phyloP scores from a whole-genome alignment of 2,113 vertebrate genomes.

The Acanthochromis polyacanthus region DNA sequence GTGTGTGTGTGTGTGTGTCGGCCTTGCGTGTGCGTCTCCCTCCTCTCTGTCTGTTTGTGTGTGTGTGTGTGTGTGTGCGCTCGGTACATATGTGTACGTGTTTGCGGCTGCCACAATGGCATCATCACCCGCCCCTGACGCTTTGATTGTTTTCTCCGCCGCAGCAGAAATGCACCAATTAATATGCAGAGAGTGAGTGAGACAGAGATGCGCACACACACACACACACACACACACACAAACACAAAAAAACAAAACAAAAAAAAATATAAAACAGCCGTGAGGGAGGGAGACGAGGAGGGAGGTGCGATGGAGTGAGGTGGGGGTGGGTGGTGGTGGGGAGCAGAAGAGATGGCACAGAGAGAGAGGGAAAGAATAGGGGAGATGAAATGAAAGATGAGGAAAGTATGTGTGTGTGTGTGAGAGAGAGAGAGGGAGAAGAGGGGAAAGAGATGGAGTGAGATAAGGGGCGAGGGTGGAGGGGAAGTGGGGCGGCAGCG shows the following conservation, averaged over 20 bases:
- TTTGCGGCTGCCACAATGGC: slow-evolving; percentile 83
- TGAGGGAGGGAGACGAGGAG: slow-evolving; percentile 66
- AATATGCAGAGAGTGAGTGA: slow-evolving; percentile 90
- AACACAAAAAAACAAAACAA: slow-evolving; percentile 35
- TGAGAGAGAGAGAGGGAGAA: slow-evolving; percentile 10
- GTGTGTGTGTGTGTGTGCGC: slow-evolving; percentile 27
- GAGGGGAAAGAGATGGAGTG: slow-evolving; percentile 50
- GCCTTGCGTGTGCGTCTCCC: slow-evolving; percentile 11
- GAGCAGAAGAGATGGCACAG: slow-evolving; percentile 74
- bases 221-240: slow-evolving; percentile 57
- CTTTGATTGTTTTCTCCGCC: slow-evolving; percentile 88
- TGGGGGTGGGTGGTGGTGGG: slow-evolving; percentile 28
- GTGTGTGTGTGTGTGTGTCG: slow-evolving; percentile 26
- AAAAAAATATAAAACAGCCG: slow-evolving; percentile 72
- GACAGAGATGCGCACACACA: slow-evolving; percentile 77
- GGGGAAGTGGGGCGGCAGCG: slow-evolving; percentile 7
- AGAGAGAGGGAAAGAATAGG: slow-evolving; percentile 62
- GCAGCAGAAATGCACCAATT: slow-evolving; percentile 89
- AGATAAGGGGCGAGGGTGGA: slow-evolving; percentile 57
- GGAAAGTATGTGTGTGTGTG: slow-evolving; percentile 55
- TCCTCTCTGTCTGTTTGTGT: slow-evolving; percentile 3
- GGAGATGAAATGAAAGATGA: slow-evolving; percentile 82
- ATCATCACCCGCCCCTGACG: slow-evolving; percentile 85
- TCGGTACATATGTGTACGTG: slow-evolving; percentile 77
- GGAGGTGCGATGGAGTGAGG: slow-evolving; percentile 60